These are phyloP conservation scores for Gastrophryne carolinensis DNA, from an alignment of 2,797 vertebrate genomes.

Conservation along the genomic window DNA sequence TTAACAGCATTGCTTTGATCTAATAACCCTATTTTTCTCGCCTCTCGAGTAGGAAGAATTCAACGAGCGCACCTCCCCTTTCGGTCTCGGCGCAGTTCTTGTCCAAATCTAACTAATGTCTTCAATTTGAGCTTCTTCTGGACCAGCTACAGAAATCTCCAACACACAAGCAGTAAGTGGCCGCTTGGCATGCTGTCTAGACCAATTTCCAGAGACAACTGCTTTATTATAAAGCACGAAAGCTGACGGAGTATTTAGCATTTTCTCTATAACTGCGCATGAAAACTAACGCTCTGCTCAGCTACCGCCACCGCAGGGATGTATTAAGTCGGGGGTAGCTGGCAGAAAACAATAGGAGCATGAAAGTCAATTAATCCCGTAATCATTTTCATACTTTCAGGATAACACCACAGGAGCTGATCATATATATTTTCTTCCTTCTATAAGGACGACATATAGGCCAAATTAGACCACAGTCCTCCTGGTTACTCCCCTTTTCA, in stretches of 20 bases:
- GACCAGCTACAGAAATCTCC: slow-evolving; percentile 3
- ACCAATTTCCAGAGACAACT: slow-evolving; percentile 31
- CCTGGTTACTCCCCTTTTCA: too few relatives aligned
- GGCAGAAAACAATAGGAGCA: neutral
- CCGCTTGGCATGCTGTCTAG: slow-evolving; percentile 10
- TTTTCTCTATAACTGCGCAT: neutral
- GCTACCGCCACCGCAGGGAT: neutral
- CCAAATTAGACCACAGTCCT: too few relatives aligned
- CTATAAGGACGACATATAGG: too few relatives aligned
- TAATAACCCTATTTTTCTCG: too few relatives aligned
- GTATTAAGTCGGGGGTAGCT: too few relatives aligned
- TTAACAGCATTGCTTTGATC: too few relatives aligned
- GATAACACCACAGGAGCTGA: too few relatives aligned
- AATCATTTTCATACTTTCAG: slow-evolving; percentile 2
- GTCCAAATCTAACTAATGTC: slow-evolving; percentile 3
- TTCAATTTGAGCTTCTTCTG: slow-evolving; percentile 1
- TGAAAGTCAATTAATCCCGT: slow-evolving; percentile 14
- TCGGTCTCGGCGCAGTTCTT: neutral
- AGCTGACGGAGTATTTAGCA: slow-evolving; percentile 29
- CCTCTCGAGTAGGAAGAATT: too few relatives aligned
- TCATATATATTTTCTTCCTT: too few relatives aligned
- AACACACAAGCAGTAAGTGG: slow-evolving; percentile 3
- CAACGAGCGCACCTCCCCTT: too few relatives aligned
- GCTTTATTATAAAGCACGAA: slow-evolving; percentile 24
- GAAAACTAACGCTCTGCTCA: neutral